Evolutionary conservation across 2,797 vertebrate genomes (phyloP).

Genomic region (Percopsis omiscomaycus): DNA sequence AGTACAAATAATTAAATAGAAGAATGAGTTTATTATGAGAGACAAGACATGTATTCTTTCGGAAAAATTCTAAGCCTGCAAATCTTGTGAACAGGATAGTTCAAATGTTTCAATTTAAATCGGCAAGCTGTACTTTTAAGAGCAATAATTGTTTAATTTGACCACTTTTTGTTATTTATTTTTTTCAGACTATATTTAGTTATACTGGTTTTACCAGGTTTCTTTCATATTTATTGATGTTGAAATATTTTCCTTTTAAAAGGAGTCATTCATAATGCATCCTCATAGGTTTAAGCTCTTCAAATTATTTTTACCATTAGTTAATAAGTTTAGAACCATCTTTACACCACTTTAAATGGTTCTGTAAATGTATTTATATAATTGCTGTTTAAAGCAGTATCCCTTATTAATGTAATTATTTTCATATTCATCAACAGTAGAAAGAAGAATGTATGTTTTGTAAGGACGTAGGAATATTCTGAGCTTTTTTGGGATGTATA

Average conservation of each 20-base stretch:
- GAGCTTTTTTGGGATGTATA: constrained; percentile 44
- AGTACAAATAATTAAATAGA: constrained; percentile 23
- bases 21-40: constrained; percentile 44
- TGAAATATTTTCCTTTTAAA: constrained; percentile 50
- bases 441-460: constrained; percentile 33
- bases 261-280: neutral
- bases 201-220: constrained; percentile 48
- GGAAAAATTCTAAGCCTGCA: constrained; percentile 47
- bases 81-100: constrained; percentile 41
- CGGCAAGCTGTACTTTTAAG: constrained; percentile 35
- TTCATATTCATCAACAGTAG: constrained; percentile 51
- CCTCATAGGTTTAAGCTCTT: no score
- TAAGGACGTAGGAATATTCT: constrained; percentile 48
- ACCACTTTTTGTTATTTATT: constrained; percentile 45
- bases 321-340: constrained; percentile 24
- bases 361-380: constrained; percentile 66
- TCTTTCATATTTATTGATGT: constrained; percentile 57
- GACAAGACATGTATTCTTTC: constrained; percentile 29
- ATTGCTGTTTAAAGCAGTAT: constrained; percentile 42
- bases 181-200: constrained; percentile 39
- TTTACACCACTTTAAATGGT: constrained; percentile 26
- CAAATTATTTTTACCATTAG: no score
- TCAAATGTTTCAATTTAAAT: constrained; percentile 36
- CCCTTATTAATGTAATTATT: constrained; percentile 62
- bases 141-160: constrained; percentile 48